Evolutionary conservation across 2,888 invertebrate genomes (phyloP), one percentile per base, ranked within the genome.

Genomic region (Scotopteryx bipunctaria): DNA sequence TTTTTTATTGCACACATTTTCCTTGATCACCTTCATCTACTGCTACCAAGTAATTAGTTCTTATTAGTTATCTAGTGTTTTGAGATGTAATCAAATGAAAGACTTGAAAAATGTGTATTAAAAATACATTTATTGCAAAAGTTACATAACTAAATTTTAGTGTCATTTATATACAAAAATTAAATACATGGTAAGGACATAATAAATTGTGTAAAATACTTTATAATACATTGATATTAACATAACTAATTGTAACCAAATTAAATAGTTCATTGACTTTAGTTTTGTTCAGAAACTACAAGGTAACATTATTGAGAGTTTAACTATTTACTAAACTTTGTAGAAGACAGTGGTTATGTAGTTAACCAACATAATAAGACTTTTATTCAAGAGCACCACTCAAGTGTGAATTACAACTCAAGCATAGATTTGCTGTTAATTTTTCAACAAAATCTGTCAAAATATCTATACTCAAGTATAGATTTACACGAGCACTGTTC

Each of bases 81-180:
- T 31, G 1, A 31, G 14, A 17, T 17, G 11, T 29, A 11, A 17
- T 17, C 13, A 69, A 69, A 51, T 59, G 66, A 83, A 82, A 71
- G 46, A 17, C 63, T 43, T 54, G 58, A 53, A 56, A 84, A 85
- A 86, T 81, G 86, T 88, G 86, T 90, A 90, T 82, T 90, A 88
- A 90, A 89, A 90, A 90, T 89, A 89, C 89, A 81, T 90, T 89
- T 87, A 89, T 89, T 89, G 89, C 86, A 81, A 86, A 87, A 85
- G 75, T 80, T 87, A 85, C 81, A 81, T 83, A 81, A 77, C 86
- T 87, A 87, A 79, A 81, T 80, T 81, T 81, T 76, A 82, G 83
- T 86, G 88, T 86, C 82, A 81, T 80, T 81, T 86, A 88, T 89
- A 88, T 89, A 90, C 87, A 90, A 83, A 87, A 85, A 86, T 81